phyloP scores from a whole-genome alignment of 2,113 vertebrate genomes.

The Oncorhynchus clarkii region DNA sequence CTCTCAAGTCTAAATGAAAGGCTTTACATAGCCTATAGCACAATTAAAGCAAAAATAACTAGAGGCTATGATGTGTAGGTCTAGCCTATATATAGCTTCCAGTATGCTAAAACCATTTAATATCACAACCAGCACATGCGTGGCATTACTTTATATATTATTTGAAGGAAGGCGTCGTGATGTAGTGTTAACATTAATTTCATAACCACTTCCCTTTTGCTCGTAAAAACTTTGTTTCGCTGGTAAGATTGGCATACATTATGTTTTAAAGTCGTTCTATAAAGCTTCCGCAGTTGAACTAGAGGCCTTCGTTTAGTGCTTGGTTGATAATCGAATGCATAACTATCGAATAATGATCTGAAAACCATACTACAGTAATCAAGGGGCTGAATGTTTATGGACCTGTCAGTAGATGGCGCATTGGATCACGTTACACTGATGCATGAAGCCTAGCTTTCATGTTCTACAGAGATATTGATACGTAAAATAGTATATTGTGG shows the following conservation, averaged over 20 bases:
- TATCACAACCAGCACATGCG: conserved; percentile 4
- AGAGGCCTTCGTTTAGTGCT: not conserved
- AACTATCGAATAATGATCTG: not conserved
- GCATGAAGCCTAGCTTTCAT: too few species aligned
- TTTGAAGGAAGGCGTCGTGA: not conserved
- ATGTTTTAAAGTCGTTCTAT: not conserved
- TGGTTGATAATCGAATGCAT: not conserved
- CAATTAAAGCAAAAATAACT: not conserved
- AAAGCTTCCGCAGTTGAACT: not conserved
- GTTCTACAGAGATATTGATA: too few species aligned
- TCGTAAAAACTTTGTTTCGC: not conserved
- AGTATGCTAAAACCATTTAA: conserved; percentile 6
- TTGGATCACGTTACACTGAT: not conserved
- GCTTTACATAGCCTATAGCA: not conserved
- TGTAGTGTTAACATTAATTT: conserved; percentile 3
- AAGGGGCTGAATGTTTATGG: not conserved
- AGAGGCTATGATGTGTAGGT: too few species aligned
- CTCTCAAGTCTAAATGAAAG: not conserved
- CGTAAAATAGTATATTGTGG: too few species aligned
- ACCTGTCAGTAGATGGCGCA: conserved; percentile 6
- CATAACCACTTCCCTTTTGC: conserved; percentile 8
- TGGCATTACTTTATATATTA: not conserved
- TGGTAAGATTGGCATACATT: not conserved
- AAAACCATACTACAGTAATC: not conserved
- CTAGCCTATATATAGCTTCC: not conserved